A percentile compares a stretch with the other conserved stretches of the same genome.
Evolutionary conservation across 2,888 invertebrate genomes (phyloP).

Genomic region (Agapetus fuscipes): DNA sequence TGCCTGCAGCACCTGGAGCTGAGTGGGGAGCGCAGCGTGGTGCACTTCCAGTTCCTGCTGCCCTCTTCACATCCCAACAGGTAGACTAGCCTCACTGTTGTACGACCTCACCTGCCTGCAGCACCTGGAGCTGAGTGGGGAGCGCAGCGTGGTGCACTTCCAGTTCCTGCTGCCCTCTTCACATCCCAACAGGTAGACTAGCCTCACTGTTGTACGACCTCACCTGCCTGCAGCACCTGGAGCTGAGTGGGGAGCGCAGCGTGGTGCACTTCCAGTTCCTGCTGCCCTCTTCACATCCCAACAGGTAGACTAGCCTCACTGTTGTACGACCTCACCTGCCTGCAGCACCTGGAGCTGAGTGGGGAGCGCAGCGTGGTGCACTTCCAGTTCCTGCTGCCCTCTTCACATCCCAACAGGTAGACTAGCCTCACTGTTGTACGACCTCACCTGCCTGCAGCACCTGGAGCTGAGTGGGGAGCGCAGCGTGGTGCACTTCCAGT

Average conservation of each 20-base stretch:
- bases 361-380: conserved; percentile 84
- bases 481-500: conserved; percentile 91
- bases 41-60: conserved; percentile 90
- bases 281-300: conserved; percentile 90
- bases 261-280: conserved; percentile 93
- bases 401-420: conserved; percentile 92
- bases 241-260: conserved; percentile 74
- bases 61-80: conserved; percentile 94
- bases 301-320: conserved; percentile 92
- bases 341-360: conserved; percentile 82
- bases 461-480: conserved; percentile 75
- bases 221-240: conserved; percentile 85
- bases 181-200: conserved; percentile 90
- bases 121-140: conserved; percentile 77
- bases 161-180: conserved; percentile 89
- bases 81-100: conserved; percentile 87
- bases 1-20: conserved; percentile 86
- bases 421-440: conserved; percentile 92
- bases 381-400: conserved; percentile 90
- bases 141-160: conserved; percentile 86
- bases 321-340: conserved; percentile 86
- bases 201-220: conserved; percentile 94
- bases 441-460: conserved; percentile 88
- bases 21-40: conserved; percentile 75
- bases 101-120: conserved; percentile 91